phyloP scores from a whole-genome alignment of 2,888 invertebrate species.

The Melanophora roralis region DNA sequence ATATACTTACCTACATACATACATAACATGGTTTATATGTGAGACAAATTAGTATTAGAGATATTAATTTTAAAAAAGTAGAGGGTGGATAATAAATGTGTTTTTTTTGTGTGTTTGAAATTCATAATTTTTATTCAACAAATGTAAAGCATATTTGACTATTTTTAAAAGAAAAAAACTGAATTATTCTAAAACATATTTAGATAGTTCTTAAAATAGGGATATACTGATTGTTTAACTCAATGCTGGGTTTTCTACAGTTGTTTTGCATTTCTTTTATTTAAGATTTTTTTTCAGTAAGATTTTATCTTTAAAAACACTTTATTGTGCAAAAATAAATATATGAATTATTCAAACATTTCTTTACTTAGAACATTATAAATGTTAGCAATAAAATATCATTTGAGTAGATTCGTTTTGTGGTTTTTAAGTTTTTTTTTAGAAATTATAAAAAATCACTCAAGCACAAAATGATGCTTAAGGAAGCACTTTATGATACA shows the following conservation, averaged over 20 bases:
- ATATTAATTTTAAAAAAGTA: neutral
- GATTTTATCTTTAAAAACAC: too few relatives aligned
- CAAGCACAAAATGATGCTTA: slow-evolving; percentile 38
- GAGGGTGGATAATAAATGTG: neutral
- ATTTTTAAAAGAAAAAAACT: too few relatives aligned
- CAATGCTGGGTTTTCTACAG: slow-evolving; percentile 1
- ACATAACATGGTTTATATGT: slow-evolving; percentile 14
- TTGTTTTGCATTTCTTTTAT: neutral
- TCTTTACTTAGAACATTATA: neutral
- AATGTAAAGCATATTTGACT: too few relatives aligned
- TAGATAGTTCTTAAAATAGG: too few relatives aligned
- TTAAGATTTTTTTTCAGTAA: neutral
- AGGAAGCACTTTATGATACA: neutral
- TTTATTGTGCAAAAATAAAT: too few relatives aligned
- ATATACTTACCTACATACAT: too few relatives aligned
- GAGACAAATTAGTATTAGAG: slow-evolving; percentile 23
- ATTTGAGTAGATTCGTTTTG: slow-evolving; percentile 4
- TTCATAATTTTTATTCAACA: neutral
- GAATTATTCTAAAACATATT: too few relatives aligned
- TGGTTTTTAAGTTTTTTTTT: neutral
- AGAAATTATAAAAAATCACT: slow-evolving; percentile 16
- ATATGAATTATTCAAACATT: too few relatives aligned
- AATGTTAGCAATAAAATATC: neutral
- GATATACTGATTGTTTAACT: too few relatives aligned
- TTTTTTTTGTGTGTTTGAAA: neutral